A percentile compares a stretch with the other conserved stretches of the same genome.
phyloP scores from a whole-genome alignment of 37 sponge, comb jelly and placozoan species.

The Chondrilla cf. caribensis region DNA sequence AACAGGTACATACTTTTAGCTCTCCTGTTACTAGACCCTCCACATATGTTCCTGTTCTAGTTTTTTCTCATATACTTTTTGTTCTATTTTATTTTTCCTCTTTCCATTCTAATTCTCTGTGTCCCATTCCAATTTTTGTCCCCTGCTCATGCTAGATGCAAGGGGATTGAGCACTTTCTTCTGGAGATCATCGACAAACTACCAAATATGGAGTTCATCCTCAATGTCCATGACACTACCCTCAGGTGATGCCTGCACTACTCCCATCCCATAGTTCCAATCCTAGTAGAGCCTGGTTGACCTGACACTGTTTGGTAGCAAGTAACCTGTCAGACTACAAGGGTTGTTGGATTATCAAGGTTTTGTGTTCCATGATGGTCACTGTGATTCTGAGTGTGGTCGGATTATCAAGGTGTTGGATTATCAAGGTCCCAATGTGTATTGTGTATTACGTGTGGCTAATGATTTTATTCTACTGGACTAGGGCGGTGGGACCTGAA shows the following conservation, averaged over 20 bases:
- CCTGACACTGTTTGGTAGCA: too few relatives aligned
- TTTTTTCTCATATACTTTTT: not conserved
- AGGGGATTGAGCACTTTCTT: conserved; percentile 86
- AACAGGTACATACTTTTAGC: too few relatives aligned
- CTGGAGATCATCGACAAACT: conserved; percentile 40
- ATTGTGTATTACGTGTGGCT: too few relatives aligned
- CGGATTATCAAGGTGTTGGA: too few relatives aligned
- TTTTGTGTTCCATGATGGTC: not conserved
- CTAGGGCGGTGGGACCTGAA: conserved; percentile 82
- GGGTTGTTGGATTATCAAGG: too few relatives aligned
- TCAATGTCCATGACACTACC: conserved; percentile 80
- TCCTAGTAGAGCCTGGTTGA: not conserved
- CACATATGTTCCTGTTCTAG: too few relatives aligned
- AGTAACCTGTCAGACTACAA: too few relatives aligned
- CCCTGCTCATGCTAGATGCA: conserved; percentile 48
- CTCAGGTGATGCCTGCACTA: conserved; percentile 38
- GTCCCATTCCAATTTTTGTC: not conserved
- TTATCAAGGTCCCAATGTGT: too few relatives aligned
- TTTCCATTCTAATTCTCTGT: too few relatives aligned
- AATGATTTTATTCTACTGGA: too few relatives aligned
- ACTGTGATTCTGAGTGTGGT: too few relatives aligned
- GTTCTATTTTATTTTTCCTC: not conserved
- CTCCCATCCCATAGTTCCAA: not conserved
- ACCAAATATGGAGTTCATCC: conserved; percentile 78
- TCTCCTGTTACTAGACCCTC: too few relatives aligned